These are phyloP conservation scores for Vimba vimba DNA, from an alignment of 2,113 vertebrate species.

Conservation along the genomic window DNA sequence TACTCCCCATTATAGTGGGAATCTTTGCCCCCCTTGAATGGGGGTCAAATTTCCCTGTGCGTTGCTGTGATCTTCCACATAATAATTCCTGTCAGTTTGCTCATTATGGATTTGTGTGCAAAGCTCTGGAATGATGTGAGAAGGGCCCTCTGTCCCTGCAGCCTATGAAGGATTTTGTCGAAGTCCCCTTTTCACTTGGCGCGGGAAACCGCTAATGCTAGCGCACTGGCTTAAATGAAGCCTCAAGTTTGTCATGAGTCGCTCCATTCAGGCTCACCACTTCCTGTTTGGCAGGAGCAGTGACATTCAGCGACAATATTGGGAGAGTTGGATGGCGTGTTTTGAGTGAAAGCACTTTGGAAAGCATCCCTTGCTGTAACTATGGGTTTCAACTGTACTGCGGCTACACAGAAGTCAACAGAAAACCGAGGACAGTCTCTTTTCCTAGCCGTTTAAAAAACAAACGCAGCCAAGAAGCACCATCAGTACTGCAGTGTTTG, in stretches of 20 bases:
- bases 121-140: slow-evolving; percentile 88
- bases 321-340: slow-evolving; percentile 43
- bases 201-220: slow-evolving; percentile 65
- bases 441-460: slow-evolving; percentile 13
- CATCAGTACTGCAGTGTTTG: slow-evolving; percentile 10
- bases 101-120: slow-evolving; percentile 87
- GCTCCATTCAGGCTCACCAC: slow-evolving; percentile 56
- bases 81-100: slow-evolving; percentile 88
- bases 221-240: slow-evolving; percentile 34
- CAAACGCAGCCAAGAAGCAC: not conserved
- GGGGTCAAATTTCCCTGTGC: slow-evolving; percentile 83
- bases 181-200: slow-evolving; percentile 68
- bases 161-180: slow-evolving; percentile 73
- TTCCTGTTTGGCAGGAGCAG: slow-evolving; percentile 66
- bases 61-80: slow-evolving; percentile 82
- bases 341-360: slow-evolving; percentile 52
- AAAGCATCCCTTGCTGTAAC: slow-evolving; percentile 12
- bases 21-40: slow-evolving; percentile 77
- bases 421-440: slow-evolving; percentile 27
- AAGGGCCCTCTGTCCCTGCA: slow-evolving; percentile 69
- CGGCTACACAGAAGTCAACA: not conserved
- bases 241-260: slow-evolving; percentile 30
- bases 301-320: slow-evolving; percentile 61
- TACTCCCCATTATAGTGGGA: slow-evolving; percentile 85
- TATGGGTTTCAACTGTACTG: slow-evolving; percentile 6